Base-by-base conservation (phyloP, 2,888 invertebrate genomes). In the Mesorhabditis sp. region DNA sequence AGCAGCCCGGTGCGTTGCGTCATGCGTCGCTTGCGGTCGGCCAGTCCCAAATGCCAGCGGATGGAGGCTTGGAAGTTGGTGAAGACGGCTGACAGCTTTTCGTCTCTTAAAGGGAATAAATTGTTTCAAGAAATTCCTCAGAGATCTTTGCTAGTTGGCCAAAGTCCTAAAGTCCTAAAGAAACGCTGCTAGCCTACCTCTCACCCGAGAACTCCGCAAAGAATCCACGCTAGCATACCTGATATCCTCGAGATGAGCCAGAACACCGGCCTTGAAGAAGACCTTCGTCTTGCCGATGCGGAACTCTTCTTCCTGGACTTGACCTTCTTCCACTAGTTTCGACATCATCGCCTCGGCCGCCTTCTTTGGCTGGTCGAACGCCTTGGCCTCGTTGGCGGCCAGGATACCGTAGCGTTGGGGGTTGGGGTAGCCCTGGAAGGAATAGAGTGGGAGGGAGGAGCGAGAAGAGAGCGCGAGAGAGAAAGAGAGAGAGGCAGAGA, bases 201-300 rank as follows among this genome's bases (percentile, higher is more conserved):
- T 28, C 28, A 1, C 28, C 28, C 28, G 28, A 2, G 28, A 28
- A 28, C 2, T 28, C 28, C 28, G 28, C 28, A 28, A 28, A 28
- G 28, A 28, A 28, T 28, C 28, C 28, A 28, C 28, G 28, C 28
- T 28, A 28, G 28, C 28, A 28, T 28, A 28, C 28, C 98, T 95
- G 90, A 97, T 90, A 89, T 99, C 98, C 89, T 99, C 98, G 92
- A 99, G 94, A 90, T 94, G 94, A 93, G 98, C 98, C 91, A 99
- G 90, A 88, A 97, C 95, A 91, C 98, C 98, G 86, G 98, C 98
- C 87, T 97, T 94, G 95, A 99, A 99, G 94, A 99, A 99, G 66
- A 89, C 71, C 81, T 89, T 89, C 74, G 88, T 89, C 82, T 86
- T 85, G 72, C 89, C 89, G 66, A 87, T 84, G 77, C 87, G 86